Conservation (phyloP, 2,113 vertebrate species). For the Chloropsis hardwickii region DNA sequence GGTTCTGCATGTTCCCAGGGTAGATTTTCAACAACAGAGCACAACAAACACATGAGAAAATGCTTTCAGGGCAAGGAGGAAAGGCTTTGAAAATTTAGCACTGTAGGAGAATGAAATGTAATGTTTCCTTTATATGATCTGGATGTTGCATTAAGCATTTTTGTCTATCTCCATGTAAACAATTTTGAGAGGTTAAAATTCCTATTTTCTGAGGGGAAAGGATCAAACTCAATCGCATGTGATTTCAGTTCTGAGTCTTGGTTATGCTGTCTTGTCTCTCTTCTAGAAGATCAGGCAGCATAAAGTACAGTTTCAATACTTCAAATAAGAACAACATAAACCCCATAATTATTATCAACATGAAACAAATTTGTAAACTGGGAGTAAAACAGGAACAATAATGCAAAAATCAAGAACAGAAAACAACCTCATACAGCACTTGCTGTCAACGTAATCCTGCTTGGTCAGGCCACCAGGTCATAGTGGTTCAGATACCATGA, state of each 20-base stretch:
- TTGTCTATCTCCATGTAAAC: neutral
- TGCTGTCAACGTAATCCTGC: neutral
- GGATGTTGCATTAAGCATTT: neutral
- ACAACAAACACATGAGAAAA: slow-evolving; percentile 32
- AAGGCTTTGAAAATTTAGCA: slow-evolving; percentile 5
- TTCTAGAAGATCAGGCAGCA: neutral
- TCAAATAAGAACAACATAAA: neutral
- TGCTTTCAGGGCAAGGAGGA: neutral
- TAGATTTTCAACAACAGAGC: slow-evolving; percentile 19
- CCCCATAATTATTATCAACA: neutral
- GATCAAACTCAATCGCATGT: neutral
- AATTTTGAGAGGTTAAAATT: neutral
- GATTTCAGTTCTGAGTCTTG: neutral
- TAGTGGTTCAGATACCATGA: neutral
- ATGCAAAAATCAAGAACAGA: neutral
- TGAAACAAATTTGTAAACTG: neutral
- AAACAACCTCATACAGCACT: neutral
- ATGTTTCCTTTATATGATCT: neutral
- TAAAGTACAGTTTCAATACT: neutral
- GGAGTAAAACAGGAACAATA: neutral
- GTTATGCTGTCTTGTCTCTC: neutral
- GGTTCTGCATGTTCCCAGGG: slow-evolving; percentile 12
- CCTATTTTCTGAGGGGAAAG: neutral
- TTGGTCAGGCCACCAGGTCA: neutral
- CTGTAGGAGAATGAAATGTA: neutral